Evolutionary conservation across 2,888 invertebrate genomes (phyloP), one percentile per base, ranked within the genome.

Genomic region (Microplitis manilae): DNA sequence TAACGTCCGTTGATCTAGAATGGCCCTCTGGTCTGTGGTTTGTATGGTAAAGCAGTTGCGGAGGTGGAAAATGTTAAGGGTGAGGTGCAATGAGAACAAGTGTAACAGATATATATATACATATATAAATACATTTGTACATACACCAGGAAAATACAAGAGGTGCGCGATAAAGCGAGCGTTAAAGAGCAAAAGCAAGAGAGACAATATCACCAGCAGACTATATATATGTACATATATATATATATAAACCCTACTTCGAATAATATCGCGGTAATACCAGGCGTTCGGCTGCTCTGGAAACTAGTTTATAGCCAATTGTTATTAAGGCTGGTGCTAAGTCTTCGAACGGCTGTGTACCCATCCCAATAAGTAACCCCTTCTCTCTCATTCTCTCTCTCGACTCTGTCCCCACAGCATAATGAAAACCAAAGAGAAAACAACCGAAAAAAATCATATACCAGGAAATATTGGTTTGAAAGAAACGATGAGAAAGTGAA

Each of bases 301-400:
- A 83, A 84, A 85, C 84, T 86, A 85, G 86, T 87, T 87, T 86
- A 87, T 85, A 81, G 85, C 85, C 86, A 86, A 86, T 86, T 86
- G 86, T 86, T 86, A 87, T 86, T 86, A 86, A 86, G 84, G 80
- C 81, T 76, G 77, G 79, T 79, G 80, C 80, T 82, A 83, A 84
- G 84, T 83, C 82, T 80, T 79, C 78, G 79, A 72, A 77, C 75
- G 78, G 68, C 75, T 75, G 67, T 76, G 41, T 75, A 38, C 68
- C 60, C 73, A 50, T 74, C 67, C 77, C 75, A 75, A 74, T 15
- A 39, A 39, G 41, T 41, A 50, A 41, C 61, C 77, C 64, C 74
- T 75, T 71, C 65, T 70, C 75, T 72, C 59, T 4, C 6, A 13
- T 7, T 50, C 50, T 13, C 13, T 50, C 50, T 50, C 50, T 50